Base-by-base conservation (phyloP, 2,797 vertebrate genomes). In the Xerus rutilus region DNA sequence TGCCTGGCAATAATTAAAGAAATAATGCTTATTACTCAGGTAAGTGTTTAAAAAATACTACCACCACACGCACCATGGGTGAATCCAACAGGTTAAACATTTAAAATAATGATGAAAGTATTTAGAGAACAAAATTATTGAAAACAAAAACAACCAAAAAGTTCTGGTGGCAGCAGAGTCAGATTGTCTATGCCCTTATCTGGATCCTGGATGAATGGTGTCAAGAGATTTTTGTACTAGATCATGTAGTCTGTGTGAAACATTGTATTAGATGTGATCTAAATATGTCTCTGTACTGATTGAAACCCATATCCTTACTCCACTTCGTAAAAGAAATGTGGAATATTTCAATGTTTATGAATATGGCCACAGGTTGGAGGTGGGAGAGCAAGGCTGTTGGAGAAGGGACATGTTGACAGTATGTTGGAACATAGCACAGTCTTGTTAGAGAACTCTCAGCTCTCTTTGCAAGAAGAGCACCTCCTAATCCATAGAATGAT, bases 361-460 rank as follows among this genome's bases (percentile, higher is more conserved):
- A 67, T 1, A 25, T 95, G 90, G 25, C 5, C 23, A 25, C 47
- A 94, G 87, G 12, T 91, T 91, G 86, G 7, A 62, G 20, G 1
- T 94, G 39, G 23, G 69, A 92, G 76, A 74, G 59, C 2, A 11
- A 94, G 73, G 35, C 21, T 89, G 64, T 28, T 3, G 76, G 89
- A 93, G 87, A 93, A 59, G 73, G 79, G 86, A 85, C 67, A 81
- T 45, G 87, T 17, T 2, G 3, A 86, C 23, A 89, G 23, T 57
- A n/a, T 67, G 15, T 89, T 94, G 82, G 86, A 96, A 89, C 82
- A n/a, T 84, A 93, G 35, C 59, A 96, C 12, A 62, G 39, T 81
- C 86, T 91, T 95, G 7, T 96, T 97, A 86, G 39, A 92, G 32
- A 86, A 91, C 13, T 95, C 88, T 85, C 62, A 85, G 96, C 86